A percentile compares a stretch with the other conserved stretches of the same genome.
Evolutionary conservation across 2,113 vertebrate genomes (phyloP).

Genomic region (Callospermophilus lateralis): DNA sequence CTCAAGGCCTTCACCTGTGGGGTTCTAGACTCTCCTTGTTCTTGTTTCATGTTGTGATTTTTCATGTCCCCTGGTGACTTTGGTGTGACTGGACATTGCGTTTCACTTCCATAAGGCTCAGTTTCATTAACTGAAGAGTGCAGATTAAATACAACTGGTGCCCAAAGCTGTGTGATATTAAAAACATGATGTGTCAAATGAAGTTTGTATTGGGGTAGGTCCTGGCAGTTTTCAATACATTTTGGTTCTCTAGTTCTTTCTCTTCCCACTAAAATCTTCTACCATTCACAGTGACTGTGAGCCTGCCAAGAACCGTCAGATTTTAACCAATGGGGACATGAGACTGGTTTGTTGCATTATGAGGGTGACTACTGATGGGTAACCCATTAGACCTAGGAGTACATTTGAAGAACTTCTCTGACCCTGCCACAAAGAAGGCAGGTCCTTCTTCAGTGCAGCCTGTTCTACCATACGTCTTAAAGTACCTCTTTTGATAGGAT

Average conservation of each 20-base stretch:
- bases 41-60: neutral
- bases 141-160: neutral
- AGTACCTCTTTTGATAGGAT: neutral
- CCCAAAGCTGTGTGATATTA: neutral
- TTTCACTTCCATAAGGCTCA: neutral
- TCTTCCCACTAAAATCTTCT: neutral
- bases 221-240: neutral
- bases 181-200: neutral
- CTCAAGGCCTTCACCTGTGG: no score
- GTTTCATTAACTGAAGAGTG: neutral
- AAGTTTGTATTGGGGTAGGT: neutral
- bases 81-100: neutral
- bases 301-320: neutral
- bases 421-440: neutral
- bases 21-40: neutral
- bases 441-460: neutral
- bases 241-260: neutral
- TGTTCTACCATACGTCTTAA: neutral
- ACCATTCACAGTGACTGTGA: neutral
- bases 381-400: neutral
- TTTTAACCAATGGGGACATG: neutral
- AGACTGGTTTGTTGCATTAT: neutral
- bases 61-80: no score
- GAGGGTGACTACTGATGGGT: neutral
- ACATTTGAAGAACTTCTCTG: neutral